A percentile compares a stretch with the other conserved stretches of the same genome.
phyloP scores from a whole-genome alignment of 2,888 invertebrate genomes.

The Aphodius sticticus region DNA sequence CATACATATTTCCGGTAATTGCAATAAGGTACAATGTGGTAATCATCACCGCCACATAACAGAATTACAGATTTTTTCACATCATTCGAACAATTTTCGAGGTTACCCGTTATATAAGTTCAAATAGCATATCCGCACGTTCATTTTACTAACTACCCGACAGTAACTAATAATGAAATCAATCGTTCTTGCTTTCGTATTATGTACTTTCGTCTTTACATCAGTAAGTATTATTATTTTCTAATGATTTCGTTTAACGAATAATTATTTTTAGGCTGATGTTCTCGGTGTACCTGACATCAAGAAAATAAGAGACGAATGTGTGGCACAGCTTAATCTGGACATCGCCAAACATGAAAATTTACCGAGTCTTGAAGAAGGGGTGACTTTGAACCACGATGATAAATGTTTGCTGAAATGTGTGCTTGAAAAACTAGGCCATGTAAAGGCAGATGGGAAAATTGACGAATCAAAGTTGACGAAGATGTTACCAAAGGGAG shows the following conservation, averaged over 20 bases:
- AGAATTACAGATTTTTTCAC: neutral
- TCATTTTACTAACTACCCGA: neutral
- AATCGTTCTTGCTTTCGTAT: neutral
- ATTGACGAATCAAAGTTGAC: neutral
- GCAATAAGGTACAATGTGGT: too few relatives aligned
- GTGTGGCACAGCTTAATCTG: neutral
- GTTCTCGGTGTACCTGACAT: neutral
- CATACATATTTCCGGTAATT: too few relatives aligned
- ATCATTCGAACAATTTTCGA: neutral
- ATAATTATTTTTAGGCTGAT: neutral
- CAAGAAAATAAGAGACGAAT: neutral
- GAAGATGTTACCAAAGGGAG: neutral
- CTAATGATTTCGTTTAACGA: too few relatives aligned
- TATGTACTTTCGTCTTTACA: neutral
- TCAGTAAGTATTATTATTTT: neutral
- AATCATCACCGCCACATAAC: too few relatives aligned
- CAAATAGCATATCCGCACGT: neutral
- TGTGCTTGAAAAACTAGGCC: neutral
- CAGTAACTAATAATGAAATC: neutral
- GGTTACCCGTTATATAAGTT: neutral
- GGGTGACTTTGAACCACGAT: neutral
- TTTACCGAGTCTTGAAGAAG: conserved; percentile 6
- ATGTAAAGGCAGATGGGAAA: neutral
- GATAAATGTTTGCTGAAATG: conserved; percentile 11
- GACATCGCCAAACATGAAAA: neutral